phyloP scores from a whole-genome alignment of 2,113 vertebrate genomes.

The Hippopotamus amphibius region DNA sequence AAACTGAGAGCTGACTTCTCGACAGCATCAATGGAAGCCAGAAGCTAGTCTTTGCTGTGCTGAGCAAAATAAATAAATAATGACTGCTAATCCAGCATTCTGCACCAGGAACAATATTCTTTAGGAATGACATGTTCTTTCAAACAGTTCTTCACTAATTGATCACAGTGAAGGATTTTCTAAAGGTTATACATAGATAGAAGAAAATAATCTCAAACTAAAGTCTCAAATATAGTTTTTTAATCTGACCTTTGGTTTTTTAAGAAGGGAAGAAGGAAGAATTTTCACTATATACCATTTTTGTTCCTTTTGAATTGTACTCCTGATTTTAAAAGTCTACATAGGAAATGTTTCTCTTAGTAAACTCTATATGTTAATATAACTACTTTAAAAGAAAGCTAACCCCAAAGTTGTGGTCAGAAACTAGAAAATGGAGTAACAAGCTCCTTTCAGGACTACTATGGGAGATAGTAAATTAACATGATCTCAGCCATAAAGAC shows the following conservation, averaged over 20 bases:
- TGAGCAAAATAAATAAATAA: not conserved
- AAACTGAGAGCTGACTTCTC: not conserved
- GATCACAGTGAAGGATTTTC: not conserved
- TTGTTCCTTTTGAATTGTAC: not conserved
- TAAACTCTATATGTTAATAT: not conserved
- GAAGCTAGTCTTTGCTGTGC: not conserved
- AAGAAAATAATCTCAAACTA: conserved; percentile 45
- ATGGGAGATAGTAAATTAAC: not conserved
- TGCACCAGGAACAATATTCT: not conserved
- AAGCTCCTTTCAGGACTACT: not conserved
- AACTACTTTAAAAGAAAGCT: not conserved
- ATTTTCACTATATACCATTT: conserved; percentile 33
- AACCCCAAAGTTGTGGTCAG: not conserved
- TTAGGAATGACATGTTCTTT: not conserved
- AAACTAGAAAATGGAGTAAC: conserved; percentile 13
- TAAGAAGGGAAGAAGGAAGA: not conserved
- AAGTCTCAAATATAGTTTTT: not conserved
- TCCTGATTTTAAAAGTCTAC: not conserved
- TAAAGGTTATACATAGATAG: not conserved
- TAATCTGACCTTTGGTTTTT: not conserved
- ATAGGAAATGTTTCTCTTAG: conserved; percentile 17
- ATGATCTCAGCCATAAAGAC: not conserved
- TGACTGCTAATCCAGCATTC: not conserved
- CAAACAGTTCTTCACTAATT: not conserved
- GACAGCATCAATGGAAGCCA: not conserved